Evolutionary conservation across 1,140 invertebrate genomes (phyloP).

Genomic region (Rhizoglyphus robini): DNA sequence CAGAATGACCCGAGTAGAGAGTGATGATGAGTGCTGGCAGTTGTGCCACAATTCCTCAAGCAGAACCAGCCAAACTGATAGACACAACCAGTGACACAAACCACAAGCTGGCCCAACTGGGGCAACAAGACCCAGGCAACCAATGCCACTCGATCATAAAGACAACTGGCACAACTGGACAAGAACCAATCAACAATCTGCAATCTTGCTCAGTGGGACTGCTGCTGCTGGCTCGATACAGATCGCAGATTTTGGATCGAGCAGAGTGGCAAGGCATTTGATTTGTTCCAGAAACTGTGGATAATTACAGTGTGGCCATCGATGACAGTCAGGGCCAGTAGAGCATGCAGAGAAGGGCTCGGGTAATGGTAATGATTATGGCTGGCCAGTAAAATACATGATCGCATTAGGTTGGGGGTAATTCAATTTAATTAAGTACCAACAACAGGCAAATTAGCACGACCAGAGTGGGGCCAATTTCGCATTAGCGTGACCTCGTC

Average conservation of each 20-base stretch:
- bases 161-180: too few species aligned
- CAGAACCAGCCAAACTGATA: not conserved
- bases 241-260: constrained; percentile 4
- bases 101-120: too few species aligned
- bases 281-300: constrained; percentile 8
- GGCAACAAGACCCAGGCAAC: too few species aligned
- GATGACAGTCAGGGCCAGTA: not conserved
- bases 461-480: not conserved
- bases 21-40: too few species aligned
- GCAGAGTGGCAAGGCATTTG: not conserved
- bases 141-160: too few species aligned
- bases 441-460: not conserved
- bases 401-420: not conserved
- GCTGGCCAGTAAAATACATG: not conserved
- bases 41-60: not conserved
- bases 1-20: too few species aligned
- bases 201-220: too few species aligned
- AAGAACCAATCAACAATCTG: too few species aligned
- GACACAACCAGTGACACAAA: too few species aligned
- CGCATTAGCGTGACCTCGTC: not conserved
- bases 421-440: constrained; percentile 15
- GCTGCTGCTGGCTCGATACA: too few species aligned
- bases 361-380: constrained; percentile 13
- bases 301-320: not conserved
- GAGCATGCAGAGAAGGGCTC: too few species aligned